These are phyloP conservation scores for Drosophila greeni DNA, from an alignment of 2,888 invertebrate species.

Conservation along the genomic window DNA sequence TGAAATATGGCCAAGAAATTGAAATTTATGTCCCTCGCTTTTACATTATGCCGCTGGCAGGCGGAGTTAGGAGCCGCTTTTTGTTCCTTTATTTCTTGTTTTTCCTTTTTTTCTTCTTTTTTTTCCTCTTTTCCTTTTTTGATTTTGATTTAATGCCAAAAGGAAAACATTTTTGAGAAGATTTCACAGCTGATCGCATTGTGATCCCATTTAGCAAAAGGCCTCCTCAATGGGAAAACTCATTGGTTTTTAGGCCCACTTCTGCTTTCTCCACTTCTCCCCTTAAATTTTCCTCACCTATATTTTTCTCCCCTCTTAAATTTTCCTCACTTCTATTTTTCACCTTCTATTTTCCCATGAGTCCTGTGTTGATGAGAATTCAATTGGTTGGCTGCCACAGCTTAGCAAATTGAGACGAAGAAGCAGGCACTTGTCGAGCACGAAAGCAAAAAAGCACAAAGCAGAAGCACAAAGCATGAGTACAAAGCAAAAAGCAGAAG, in stretches of 20 bases:
- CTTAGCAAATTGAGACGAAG: constrained; percentile 3
- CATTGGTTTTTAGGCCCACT: background rate
- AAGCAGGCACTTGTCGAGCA: constrained; percentile 3
- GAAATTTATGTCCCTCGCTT: constrained; percentile 49
- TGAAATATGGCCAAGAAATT: constrained; percentile 52
- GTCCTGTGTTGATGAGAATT: constrained; percentile 1
- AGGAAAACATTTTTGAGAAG: constrained; percentile 12
- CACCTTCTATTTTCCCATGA: too few species aligned
- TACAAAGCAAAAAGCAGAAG: constrained; percentile 4
- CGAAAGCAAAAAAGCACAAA: too few species aligned
- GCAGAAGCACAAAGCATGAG: too few species aligned
- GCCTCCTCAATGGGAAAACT: background rate
- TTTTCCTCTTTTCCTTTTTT: background rate
- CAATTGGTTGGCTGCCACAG: background rate
- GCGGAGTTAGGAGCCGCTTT: background rate
- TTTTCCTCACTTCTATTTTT: background rate
- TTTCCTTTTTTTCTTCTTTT: background rate
- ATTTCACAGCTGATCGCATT: constrained; percentile 34
- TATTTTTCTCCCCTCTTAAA: background rate
- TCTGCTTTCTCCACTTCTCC: background rate
- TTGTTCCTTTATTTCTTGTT: background rate
- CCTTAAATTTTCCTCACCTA: too few species aligned
- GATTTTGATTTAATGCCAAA: constrained; percentile 10
- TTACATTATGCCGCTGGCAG: constrained; percentile 6
- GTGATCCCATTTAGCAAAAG: constrained; percentile 10